Evolutionary conservation across 2,888 invertebrate genomes (phyloP), one percentile per base, ranked within the genome.

Genomic region (Sialis lutaria): DNA sequence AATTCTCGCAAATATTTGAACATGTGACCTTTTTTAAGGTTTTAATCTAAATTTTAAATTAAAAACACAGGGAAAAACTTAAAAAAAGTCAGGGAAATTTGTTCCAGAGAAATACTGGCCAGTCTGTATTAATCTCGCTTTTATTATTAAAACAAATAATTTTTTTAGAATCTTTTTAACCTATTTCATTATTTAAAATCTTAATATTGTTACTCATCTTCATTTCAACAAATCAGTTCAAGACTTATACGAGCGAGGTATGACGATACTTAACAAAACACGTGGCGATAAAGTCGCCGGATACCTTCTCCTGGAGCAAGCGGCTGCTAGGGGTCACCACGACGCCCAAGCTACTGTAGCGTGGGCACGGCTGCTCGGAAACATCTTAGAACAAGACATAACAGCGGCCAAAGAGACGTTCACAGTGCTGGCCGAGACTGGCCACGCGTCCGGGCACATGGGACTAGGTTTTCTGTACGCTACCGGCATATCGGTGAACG

Each of bases 361-460:
- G 1, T 92, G 93, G 87, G 86, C 85, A 0, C 75, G 84, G 55
- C 64, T 97, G 6, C 79, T 91, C 56, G 96, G 96, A 0, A 85
- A 75, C 58, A 84, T 76, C 50, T 68, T 87, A 9, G 73, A 77
- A 39, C 78, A 89, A 55, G 82, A 93, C 62, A 69, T 91, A 49
- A 69, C 78, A 6, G 75, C 75, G 47, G 91, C 93, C 0, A 75
- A 74, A 55, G 67, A 72, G 40, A 79, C 83, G 53, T 93, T 96
- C 58, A 74, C 79, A 50, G 75, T 76, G 54, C 67, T 95, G 35
- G 79, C 82, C 1, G 75, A 75, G 6, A 68, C 73, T 34, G 96
- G 96, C 0, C 73, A 85, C 46, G 79, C 90, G 1, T 86, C 87
- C 57, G 95, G 90, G 8, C 93, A 96, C 65, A 82, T 91, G 74